These are phyloP conservation scores for Plemyria rubiginata DNA, from an alignment of 2,888 invertebrate genomes.

Conservation along the genomic window DNA sequence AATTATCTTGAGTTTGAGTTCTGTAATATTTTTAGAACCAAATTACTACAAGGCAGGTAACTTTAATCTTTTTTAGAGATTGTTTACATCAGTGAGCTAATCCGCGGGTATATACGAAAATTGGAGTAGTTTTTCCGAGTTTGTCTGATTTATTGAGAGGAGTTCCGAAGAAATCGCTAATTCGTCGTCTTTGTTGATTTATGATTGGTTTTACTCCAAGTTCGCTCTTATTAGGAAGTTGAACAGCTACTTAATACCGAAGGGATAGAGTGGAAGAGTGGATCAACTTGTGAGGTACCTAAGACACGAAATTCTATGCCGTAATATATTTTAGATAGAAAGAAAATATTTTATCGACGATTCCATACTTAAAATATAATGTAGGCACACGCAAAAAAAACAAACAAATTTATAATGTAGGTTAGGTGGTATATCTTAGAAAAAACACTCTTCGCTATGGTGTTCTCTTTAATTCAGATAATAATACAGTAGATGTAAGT, in stretches of 20 bases:
- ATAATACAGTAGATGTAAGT: too few relatives aligned
- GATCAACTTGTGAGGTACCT: neutral
- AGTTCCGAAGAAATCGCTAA: conserved; percentile 16
- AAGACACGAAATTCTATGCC: too few relatives aligned
- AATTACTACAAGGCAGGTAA: too few relatives aligned
- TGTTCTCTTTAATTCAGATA: too few relatives aligned
- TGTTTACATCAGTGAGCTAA: neutral
- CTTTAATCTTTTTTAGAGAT: neutral
- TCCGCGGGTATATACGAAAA: neutral
- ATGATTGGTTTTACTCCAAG: conserved; percentile 19
- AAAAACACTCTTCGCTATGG: too few relatives aligned
- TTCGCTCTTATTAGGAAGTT: conserved; percentile 2
- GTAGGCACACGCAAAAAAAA: too few relatives aligned
- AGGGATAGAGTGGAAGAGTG: neutral
- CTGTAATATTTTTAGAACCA: neutral
- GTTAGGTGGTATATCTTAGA: too few relatives aligned
- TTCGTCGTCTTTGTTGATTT: conserved; percentile 19
- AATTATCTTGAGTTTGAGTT: too few relatives aligned
- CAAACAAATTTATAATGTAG: too few relatives aligned
- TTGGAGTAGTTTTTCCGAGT: conserved; percentile 12
- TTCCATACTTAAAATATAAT: too few relatives aligned
- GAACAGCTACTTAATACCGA: conserved; percentile 3
- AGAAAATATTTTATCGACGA: too few relatives aligned
- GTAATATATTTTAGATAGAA: too few relatives aligned
- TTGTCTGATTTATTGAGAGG: conserved; percentile 8